A percentile compares a stretch with the other conserved stretches of the same genome.
Evolutionary conservation across 2,113 vertebrate genomes (phyloP).

Genomic region (Megaptera novaeangliae): DNA sequence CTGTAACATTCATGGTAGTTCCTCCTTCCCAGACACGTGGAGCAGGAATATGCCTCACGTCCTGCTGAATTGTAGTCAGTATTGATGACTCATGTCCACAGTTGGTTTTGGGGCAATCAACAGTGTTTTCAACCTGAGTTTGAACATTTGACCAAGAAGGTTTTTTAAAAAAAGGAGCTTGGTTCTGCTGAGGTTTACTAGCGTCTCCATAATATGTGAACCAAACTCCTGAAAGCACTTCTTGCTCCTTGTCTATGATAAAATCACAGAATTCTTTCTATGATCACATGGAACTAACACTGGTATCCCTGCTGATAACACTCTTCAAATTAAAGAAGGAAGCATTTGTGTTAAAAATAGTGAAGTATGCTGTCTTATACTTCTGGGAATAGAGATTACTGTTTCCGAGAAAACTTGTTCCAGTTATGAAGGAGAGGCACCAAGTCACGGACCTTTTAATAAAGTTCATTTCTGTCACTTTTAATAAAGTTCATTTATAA

Average conservation of each 20-base stretch:
- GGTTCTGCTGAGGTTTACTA: not conserved
- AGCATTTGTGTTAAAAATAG: not conserved
- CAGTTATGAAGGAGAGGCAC: not conserved
- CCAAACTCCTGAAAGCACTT: not conserved
- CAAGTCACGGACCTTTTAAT: not conserved
- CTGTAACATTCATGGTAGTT: fast-evolving
- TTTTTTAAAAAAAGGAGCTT: not conserved
- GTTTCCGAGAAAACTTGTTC: not conserved
- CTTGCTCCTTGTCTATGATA: not conserved
- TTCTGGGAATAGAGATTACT: not conserved
- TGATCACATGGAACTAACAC: not conserved
- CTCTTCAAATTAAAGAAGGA: not conserved
- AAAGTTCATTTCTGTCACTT: not conserved
- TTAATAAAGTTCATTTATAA: not conserved
- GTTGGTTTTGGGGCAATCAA: not conserved
- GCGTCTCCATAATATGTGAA: not conserved
- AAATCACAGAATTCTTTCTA: not conserved
- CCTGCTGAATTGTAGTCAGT: not conserved
- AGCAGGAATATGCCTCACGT: not conserved
- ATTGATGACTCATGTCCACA: not conserved
- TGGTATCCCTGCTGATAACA: too few species aligned
- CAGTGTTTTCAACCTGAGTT: not conserved
- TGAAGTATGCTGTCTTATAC: not conserved
- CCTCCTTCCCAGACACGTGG: too few species aligned
- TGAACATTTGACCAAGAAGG: not conserved